A percentile compares a stretch with the other conserved stretches of the same genome.
Conservation (phyloP, 2,113 vertebrate genomes). For the Semnornis frantzii region DNA sequence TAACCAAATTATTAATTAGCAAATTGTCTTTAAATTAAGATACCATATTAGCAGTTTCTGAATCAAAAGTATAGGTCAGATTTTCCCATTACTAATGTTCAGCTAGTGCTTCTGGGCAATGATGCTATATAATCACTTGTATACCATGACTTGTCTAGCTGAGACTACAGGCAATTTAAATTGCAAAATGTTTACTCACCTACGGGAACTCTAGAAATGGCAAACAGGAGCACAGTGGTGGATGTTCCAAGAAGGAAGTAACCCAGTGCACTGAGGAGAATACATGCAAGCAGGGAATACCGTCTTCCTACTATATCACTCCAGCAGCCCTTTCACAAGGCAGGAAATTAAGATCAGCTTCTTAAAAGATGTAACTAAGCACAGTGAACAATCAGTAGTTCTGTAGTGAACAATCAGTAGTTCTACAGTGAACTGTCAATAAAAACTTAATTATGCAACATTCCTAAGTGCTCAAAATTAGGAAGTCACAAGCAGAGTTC, state of each 20-base stretch:
- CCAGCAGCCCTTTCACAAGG: conserved; percentile 89
- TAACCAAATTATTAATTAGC: neutral
- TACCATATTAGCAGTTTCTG: neutral
- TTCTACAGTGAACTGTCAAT: neutral
- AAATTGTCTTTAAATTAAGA: neutral
- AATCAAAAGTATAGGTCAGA: neutral
- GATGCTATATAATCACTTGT: neutral
- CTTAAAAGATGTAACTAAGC: neutral
- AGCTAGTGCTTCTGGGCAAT: neutral
- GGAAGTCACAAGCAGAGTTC: neutral
- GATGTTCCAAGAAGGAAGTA: conserved; percentile 89
- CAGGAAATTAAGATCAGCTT: neutral
- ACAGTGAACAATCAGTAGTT: neutral
- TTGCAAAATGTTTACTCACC: conserved; percentile 79
- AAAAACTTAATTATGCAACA: neutral
- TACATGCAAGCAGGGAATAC: conserved; percentile 86
- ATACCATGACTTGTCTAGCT: neutral
- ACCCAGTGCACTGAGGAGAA: conserved; percentile 88
- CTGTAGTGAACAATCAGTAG: neutral
- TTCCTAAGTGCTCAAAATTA: neutral
- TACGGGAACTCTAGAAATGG: conserved; percentile 88
- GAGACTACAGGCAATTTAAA: neutral
- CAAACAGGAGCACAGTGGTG: conserved; percentile 84
- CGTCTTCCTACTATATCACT: conserved; percentile 91
- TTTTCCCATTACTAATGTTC: neutral